Conservation (phyloP, 2,113 vertebrate genomes). For the Irena cyanogastra region DNA sequence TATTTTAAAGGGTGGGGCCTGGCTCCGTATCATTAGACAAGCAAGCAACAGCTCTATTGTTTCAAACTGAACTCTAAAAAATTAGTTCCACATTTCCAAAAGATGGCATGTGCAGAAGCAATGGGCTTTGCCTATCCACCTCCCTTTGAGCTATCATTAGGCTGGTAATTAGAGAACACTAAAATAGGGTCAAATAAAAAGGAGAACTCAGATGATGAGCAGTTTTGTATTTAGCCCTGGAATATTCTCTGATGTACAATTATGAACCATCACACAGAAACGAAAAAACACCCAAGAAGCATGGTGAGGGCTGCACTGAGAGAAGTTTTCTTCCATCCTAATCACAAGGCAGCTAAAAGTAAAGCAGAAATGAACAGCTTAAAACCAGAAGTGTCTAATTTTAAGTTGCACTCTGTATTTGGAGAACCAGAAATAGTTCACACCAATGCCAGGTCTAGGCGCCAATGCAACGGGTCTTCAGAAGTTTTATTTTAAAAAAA, state of each 20-base stretch:
- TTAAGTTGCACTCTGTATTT: slow-evolving; percentile 3
- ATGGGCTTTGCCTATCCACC: neutral
- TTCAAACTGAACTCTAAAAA: neutral
- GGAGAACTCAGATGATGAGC: neutral
- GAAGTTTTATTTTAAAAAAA: slow-evolving; percentile 40
- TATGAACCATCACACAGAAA: neutral
- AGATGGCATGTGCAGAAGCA: neutral
- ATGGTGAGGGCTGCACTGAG: neutral
- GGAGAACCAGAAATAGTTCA: slow-evolving; percentile 25
- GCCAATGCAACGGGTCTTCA: neutral
- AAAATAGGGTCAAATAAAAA: neutral
- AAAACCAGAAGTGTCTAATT: slow-evolving; percentile 28
- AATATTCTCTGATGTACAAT: slow-evolving; percentile 48
- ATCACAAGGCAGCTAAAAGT: slow-evolving; percentile 18
- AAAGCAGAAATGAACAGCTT: slow-evolving; percentile 8
- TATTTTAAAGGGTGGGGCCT: neutral
- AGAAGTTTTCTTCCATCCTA: neutral
- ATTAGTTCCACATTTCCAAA: slow-evolving; percentile 5
- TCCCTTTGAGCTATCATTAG: neutral
- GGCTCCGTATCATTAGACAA: neutral
- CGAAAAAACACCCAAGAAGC: neutral
- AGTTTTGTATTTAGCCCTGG: slow-evolving; percentile 43
- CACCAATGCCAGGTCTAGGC: neutral
- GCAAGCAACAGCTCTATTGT: neutral
- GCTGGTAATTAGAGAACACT: slow-evolving; percentile 58